A percentile compares a stretch with the other conserved stretches of the same genome.
Conservation (phyloP, 2,888 invertebrate species). For the Cataglyphis altisquamis region DNA sequence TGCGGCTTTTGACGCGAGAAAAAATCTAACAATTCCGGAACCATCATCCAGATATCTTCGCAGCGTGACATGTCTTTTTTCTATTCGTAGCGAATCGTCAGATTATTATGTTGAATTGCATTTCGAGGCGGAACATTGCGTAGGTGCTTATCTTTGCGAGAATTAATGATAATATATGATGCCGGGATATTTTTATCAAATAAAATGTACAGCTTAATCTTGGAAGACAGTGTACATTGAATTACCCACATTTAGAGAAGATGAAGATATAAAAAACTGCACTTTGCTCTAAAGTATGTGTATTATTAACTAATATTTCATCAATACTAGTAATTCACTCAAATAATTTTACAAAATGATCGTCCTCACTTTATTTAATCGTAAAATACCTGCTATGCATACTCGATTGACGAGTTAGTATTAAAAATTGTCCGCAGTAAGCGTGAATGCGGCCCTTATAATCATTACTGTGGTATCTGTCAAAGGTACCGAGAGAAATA, state of each 20-base stretch:
- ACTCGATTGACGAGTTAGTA: not conserved
- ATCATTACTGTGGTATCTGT: not conserved
- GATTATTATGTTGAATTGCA: slow-evolving; percentile 22
- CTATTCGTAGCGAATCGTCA: not conserved
- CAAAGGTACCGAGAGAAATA: slow-evolving; percentile 7
- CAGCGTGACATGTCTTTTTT: slow-evolving; percentile 11
- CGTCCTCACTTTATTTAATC: not conserved
- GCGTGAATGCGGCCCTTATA: not conserved
- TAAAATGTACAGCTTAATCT: not conserved
- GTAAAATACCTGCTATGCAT: slow-evolving; percentile 12
- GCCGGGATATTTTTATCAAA: not conserved
- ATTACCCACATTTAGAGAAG: not conserved
- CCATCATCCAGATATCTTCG: not conserved
- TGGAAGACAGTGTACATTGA: not conserved
- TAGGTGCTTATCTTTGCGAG: not conserved
- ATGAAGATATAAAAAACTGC: not conserved
- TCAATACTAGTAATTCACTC: not conserved
- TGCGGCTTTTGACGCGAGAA: slow-evolving; percentile 32
- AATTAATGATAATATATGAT: not conserved
- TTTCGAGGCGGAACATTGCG: not conserved
- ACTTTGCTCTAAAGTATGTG: not conserved
- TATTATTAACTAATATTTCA: not conserved
- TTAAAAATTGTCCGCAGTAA: not conserved
- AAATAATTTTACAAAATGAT: not conserved
- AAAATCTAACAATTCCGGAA: slow-evolving; percentile 20